A percentile compares a stretch with the other conserved stretches of the same genome.
These are phyloP conservation scores for Hypselothyrea guttata DNA, from an alignment of 2,888 invertebrate species.

Conservation along the genomic window DNA sequence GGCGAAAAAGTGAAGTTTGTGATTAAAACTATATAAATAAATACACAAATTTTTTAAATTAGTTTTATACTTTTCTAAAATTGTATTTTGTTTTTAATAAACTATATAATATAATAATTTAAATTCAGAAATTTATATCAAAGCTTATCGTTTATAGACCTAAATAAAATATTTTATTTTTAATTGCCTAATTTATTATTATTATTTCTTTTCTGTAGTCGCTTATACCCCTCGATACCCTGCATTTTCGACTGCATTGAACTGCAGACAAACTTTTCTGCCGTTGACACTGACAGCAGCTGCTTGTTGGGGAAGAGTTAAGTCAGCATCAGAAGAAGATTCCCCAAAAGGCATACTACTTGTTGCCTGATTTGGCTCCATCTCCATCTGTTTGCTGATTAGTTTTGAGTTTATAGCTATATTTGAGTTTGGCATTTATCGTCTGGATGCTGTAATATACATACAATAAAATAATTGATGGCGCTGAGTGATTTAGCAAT, in stretches of 20 bases:
- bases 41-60: not conserved
- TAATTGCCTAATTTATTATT: not conserved
- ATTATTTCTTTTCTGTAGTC: conserved; percentile 22
- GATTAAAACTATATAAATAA: not conserved
- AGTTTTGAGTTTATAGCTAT: conserved; percentile 54
- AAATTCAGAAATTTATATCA: too few relatives aligned
- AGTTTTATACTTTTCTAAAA: too few relatives aligned
- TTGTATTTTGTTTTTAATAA: too few relatives aligned
- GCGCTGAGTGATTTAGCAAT: conserved; percentile 41
- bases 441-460: conserved; percentile 13
- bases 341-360: conserved; percentile 36
- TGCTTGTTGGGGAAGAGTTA: conserved; percentile 1
- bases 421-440: conserved; percentile 61
- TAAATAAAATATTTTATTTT: too few relatives aligned
- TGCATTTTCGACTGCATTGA: conserved; percentile 1
- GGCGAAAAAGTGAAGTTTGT: not conserved
- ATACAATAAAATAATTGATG: conserved; percentile 57
- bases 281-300: conserved; percentile 49
- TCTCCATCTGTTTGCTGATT: conserved; percentile 58
- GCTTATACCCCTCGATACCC: conserved; percentile 2
- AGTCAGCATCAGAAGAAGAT: not conserved
- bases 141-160: too few relatives aligned
- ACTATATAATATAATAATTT: too few relatives aligned
- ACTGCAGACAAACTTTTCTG: conserved; percentile 46
- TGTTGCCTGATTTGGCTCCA: conserved; percentile 35